Evolutionary conservation across 2,797 vertebrate species (phyloP).

Genomic region (Oreonectes daqikongensis): DNA sequence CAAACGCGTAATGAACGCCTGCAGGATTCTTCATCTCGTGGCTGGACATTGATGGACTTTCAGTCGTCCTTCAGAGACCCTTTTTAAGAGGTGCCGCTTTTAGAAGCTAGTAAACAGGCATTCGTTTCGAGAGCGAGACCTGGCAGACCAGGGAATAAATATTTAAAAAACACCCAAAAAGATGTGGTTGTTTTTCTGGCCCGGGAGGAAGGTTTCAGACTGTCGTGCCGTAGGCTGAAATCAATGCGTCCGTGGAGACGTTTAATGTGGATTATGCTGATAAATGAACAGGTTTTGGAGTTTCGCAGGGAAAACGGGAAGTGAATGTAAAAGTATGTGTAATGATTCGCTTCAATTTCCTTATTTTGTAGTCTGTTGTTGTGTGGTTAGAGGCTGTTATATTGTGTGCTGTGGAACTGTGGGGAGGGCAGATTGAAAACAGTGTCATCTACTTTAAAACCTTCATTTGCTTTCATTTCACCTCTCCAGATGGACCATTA

Average conservation of each 20-base stretch:
- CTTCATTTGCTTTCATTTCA: constrained; percentile 39
- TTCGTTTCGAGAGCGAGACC: not conserved
- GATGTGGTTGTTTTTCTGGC: constrained; percentile 6
- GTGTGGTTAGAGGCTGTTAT: constrained; percentile 10
- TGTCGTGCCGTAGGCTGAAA: not conserved
- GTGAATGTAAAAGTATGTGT: constrained; percentile 4
- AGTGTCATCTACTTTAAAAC: constrained; percentile 19
- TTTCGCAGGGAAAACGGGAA: not conserved
- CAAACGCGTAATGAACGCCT: constrained; percentile 53
- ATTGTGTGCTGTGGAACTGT: constrained; percentile 3
- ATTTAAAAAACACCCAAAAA: constrained; percentile 39
- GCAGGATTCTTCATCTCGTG: constrained; percentile 37
- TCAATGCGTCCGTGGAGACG: not conserved
- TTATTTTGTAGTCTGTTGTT: not conserved
- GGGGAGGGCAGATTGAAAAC: constrained; percentile 4
- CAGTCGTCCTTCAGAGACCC: constrained; percentile 35
- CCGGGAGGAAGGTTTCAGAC: not conserved
- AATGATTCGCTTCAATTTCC: constrained; percentile 8
- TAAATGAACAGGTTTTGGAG: constrained; percentile 5
- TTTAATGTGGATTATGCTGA: constrained; percentile 14
- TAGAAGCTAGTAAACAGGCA: constrained; percentile 20
- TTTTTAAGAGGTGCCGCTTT: constrained; percentile 16
- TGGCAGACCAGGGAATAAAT: constrained; percentile 19
- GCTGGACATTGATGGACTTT: constrained; percentile 29
- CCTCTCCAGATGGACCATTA: constrained; percentile 35